Percentiles rank a stretch among this genome's conserved stretches.
These are phyloP conservation scores for Lanius ludovicianus DNA, from an alignment of 2,113 vertebrate genomes.

Conservation along the genomic window DNA sequence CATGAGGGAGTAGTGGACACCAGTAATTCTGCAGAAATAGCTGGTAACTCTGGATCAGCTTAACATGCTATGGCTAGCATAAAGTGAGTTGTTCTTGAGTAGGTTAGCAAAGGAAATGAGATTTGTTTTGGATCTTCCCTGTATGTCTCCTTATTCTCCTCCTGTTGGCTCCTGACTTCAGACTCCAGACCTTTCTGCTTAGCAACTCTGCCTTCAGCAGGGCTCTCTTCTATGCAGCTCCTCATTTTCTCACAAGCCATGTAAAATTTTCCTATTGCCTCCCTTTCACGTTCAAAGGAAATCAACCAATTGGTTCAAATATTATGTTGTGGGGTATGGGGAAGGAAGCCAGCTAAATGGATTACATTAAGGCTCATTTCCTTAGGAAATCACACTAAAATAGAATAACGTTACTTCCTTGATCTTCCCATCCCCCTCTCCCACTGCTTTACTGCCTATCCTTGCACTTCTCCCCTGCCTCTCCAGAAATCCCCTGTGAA, in stretches of 20 bases:
- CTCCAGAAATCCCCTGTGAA: not conserved
- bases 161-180: not conserved
- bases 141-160: not conserved
- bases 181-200: not conserved
- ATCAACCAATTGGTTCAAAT: not conserved
- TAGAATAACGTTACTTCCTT: not conserved
- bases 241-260: not conserved
- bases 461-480: not conserved
- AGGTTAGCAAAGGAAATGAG: not conserved
- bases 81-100: not conserved
- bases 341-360: not conserved
- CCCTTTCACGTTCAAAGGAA: not conserved
- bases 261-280: not conserved
- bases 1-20: not conserved
- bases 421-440: not conserved
- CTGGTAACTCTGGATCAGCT: not conserved
- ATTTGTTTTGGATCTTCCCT: not conserved
- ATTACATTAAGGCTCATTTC: constrained; percentile 7
- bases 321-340: not conserved
- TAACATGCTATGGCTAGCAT: not conserved
- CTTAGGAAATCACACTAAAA: not conserved
- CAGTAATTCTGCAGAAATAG: not conserved
- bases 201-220: not conserved
- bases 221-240: not conserved
- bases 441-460: not conserved